Conservation (phyloP, 2,797 vertebrate species). For the Hirundo rustica region DNA sequence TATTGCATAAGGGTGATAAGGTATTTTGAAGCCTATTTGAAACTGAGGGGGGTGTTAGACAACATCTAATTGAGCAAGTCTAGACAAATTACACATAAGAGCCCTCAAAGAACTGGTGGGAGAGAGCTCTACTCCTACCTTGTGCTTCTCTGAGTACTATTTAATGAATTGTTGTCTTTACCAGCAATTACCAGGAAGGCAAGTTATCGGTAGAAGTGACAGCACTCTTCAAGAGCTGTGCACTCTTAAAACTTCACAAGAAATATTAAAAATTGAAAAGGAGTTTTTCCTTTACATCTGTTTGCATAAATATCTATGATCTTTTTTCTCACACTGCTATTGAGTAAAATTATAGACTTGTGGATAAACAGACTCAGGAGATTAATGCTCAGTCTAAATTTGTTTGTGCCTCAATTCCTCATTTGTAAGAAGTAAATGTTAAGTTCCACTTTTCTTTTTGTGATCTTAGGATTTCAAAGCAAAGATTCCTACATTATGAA, state of each 20-base stretch:
- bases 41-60: neutral
- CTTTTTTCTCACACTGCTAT: neutral
- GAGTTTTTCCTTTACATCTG: neutral
- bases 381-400: neutral
- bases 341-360: neutral
- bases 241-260: neutral
- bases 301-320: neutral
- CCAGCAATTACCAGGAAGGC: neutral
- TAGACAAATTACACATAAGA: neutral
- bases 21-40: neutral
- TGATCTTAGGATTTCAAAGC: neutral
- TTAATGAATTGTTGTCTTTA: conserved; percentile 16
- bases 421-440: neutral
- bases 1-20: neutral
- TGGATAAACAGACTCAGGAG: neutral
- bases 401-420: neutral
- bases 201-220: neutral
- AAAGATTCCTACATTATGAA: neutral
- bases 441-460: neutral
- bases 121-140: neutral
- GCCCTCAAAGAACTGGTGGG: neutral
- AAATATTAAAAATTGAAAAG: neutral
- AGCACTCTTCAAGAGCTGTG: neutral
- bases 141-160: neutral
- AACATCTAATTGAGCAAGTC: conserved; percentile 21